phyloP scores from a whole-genome alignment of 2,113 vertebrate species.

The Hyperopisus bebe region DNA sequence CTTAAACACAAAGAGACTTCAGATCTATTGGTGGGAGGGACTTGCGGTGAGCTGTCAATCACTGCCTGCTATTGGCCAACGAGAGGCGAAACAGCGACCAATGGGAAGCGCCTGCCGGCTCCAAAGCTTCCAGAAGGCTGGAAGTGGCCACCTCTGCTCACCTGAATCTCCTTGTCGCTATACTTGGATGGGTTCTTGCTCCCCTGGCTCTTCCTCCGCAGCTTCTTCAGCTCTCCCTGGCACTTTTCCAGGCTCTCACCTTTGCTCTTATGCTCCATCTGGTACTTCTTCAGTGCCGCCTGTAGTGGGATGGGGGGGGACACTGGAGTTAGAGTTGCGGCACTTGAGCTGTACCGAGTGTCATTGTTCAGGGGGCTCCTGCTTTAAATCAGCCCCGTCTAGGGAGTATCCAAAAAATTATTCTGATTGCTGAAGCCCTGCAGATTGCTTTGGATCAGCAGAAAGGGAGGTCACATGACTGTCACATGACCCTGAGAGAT shows the following conservation, averaged over 20 bases:
- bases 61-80: neutral
- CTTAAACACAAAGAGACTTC: neutral
- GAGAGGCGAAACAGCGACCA: neutral
- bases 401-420: neutral
- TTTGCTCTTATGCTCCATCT: slow-evolving; percentile 88
- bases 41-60: neutral
- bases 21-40: neutral
- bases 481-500: neutral
- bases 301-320: slow-evolving; percentile 41
- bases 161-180: slow-evolving; percentile 96
- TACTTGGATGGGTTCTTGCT: slow-evolving; percentile 98
- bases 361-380: neutral
- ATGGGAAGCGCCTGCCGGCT: neutral
- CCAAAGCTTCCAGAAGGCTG: neutral
- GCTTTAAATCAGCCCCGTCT: neutral
- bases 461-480: neutral
- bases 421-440: neutral
- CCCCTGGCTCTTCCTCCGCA: slow-evolving; percentile 94
- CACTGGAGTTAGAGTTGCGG: slow-evolving; percentile 7
- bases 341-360: neutral
- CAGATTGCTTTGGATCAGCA: neutral
- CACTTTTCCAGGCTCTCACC: slow-evolving; percentile 92
- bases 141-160: slow-evolving; percentile 45
- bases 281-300: slow-evolving; percentile 96
- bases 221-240: slow-evolving; percentile 92